Evolutionary conservation across 2,797 vertebrate genomes (phyloP).

Genomic region (Mus spretus): DNA sequence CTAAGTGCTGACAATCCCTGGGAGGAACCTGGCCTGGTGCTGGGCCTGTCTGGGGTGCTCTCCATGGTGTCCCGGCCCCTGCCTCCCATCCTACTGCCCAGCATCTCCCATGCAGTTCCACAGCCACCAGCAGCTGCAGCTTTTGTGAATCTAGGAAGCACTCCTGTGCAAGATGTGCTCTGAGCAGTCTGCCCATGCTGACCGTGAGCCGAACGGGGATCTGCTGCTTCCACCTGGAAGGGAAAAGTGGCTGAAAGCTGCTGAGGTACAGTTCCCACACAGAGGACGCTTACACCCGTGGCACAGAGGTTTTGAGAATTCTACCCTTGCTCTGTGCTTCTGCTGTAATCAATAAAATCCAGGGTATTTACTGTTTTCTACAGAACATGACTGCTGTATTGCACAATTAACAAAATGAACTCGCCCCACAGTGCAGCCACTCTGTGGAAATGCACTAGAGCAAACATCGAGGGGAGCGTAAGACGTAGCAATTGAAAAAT

Average conservation of each 20-base stretch:
- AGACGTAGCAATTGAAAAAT: conserved; percentile 81
- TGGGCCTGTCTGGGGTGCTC: background rate
- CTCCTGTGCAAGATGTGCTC: background rate
- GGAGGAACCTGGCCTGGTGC: background rate
- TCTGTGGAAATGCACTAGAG: conserved; percentile 65
- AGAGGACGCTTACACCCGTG: background rate
- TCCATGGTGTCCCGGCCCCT: background rate
- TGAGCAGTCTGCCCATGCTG: background rate
- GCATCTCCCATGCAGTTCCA: background rate
- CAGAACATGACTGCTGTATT: conserved; percentile 70
- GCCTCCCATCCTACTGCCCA: background rate
- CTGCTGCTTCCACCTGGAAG: background rate
- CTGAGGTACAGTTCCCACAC: background rate
- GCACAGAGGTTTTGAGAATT: conserved; percentile 46
- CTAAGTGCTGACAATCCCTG: background rate
- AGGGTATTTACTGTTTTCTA: conserved; percentile 80
- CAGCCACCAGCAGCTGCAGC: background rate
- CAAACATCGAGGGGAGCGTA: conserved; percentile 72
- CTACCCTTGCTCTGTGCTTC: background rate
- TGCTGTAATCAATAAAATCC: conserved; percentile 68
- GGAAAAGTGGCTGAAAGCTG: background rate
- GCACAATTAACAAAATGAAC: conserved; percentile 83
- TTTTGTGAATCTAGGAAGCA: background rate
- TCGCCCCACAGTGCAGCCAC: conserved; percentile 56
- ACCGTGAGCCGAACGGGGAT: background rate